Percentiles rank a stretch among this genome's conserved stretches.
phyloP scores from a whole-genome alignment of 2,888 invertebrate species.

The Agriotes lineatus region DNA sequence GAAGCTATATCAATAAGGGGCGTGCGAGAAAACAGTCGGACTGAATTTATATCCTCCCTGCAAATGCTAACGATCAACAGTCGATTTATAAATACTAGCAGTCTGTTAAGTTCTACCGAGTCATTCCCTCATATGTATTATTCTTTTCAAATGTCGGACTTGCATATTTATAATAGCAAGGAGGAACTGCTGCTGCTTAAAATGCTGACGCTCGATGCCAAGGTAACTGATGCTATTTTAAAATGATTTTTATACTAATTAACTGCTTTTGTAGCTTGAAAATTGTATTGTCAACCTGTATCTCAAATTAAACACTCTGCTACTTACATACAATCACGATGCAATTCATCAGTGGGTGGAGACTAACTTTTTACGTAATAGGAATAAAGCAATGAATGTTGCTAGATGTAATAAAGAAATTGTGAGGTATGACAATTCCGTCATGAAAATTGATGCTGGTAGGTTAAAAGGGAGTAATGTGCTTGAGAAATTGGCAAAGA shows the following conservation, averaged over 20 bases:
- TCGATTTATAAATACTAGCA: slow-evolving; percentile 51
- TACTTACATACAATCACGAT: slow-evolving; percentile 76
- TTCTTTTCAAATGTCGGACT: slow-evolving; percentile 74
- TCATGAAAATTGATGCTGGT: neutral
- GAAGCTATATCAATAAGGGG: slow-evolving; percentile 79
- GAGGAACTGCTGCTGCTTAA: slow-evolving; percentile 71
- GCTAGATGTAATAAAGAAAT: slow-evolving; percentile 11
- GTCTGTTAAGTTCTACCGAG: slow-evolving; percentile 47
- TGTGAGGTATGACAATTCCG: slow-evolving; percentile 13
- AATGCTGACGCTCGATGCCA: slow-evolving; percentile 74
- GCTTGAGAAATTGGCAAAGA: slow-evolving; percentile 68
- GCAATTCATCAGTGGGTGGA: slow-evolving; percentile 72
- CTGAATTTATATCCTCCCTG: slow-evolving; percentile 76
- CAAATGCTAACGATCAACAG: slow-evolving; percentile 59
- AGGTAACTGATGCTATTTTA: slow-evolving; percentile 68
- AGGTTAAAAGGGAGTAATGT: slow-evolving; percentile 34
- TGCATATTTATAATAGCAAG: slow-evolving; percentile 72
- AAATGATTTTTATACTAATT: too few relatives aligned
- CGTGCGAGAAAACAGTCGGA: slow-evolving; percentile 76
- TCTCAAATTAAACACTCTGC: slow-evolving; percentile 77
- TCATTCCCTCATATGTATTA: slow-evolving; percentile 72
- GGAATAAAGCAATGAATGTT: slow-evolving; percentile 28
- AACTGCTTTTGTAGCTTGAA: slow-evolving; percentile 67
- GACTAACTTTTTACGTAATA: slow-evolving; percentile 69
- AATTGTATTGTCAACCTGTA: slow-evolving; percentile 76